Percentiles rank a stretch among this genome's conserved stretches.
Evolutionary conservation across 2,113 vertebrate species (phyloP).

Genomic region (Anas platyrhynchos): DNA sequence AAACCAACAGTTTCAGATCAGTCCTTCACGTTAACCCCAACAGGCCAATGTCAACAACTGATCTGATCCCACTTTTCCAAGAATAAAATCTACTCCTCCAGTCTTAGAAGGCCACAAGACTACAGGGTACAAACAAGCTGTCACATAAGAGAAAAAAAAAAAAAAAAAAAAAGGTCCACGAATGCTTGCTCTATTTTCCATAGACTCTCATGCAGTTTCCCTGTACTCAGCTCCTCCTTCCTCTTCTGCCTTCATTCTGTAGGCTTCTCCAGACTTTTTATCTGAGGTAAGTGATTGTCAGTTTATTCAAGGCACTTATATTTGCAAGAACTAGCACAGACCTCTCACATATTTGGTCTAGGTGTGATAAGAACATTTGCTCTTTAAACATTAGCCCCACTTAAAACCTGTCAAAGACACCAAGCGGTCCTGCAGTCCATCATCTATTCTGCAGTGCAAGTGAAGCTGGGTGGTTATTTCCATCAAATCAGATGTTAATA

Average conservation of each 20-base stretch:
- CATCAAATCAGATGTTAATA: not conserved
- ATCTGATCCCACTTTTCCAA: not conserved
- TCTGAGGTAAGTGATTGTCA: constrained; percentile 15
- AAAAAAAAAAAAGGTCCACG: not conserved
- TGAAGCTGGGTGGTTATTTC: not conserved
- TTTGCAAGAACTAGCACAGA: constrained; percentile 44
- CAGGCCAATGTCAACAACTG: not conserved
- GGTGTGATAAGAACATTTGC: constrained; percentile 49
- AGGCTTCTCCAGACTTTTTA: constrained; percentile 28
- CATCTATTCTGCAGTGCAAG: not conserved
- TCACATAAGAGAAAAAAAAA: not conserved
- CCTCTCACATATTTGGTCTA: constrained; percentile 50
- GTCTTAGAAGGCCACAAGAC: not conserved
- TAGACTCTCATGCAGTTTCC: not conserved
- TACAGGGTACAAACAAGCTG: not conserved
- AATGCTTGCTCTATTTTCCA: not conserved
- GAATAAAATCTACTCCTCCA: not conserved
- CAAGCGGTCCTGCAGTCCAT: constrained; percentile 31
- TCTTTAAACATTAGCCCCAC: constrained; percentile 36
- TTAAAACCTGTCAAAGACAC: constrained; percentile 30
- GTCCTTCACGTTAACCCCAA: not conserved
- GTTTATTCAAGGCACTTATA: constrained; percentile 53
- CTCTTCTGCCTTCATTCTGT: not conserved
- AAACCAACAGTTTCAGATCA: not conserved
- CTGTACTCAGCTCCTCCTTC: not conserved